Evolutionary conservation across 2,888 invertebrate genomes (phyloP), one percentile per base, ranked within the genome.

Genomic region (Pharmacophagus antenor): DNA sequence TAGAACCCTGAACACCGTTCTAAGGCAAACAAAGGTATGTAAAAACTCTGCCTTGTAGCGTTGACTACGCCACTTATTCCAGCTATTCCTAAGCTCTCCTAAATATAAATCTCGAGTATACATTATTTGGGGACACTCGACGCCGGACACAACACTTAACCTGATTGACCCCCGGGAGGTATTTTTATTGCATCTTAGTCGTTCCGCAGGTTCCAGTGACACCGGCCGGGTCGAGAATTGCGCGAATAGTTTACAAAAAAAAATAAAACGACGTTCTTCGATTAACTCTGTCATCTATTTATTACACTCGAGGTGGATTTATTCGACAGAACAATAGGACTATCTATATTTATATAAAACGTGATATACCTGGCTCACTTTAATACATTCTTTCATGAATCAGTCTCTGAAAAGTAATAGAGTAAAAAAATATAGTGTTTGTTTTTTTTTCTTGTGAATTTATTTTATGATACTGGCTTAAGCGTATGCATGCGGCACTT

Each of bases 151-250:
- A 77, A 82, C 84, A 84, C 84, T 84, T 82, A 82, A 81, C 83
- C 80, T 83, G 84, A 84, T 84, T 85, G 85, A 84, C 84, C 85
- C 81, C 74, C 65, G 72, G 71, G 62, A 70, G 84, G 85, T 83
- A 84, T 84, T 85, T 85, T 84, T 85, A 84, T 85, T 84, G 82
- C 83, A 72, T 79, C 70, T 65, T 69, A 72, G 70, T 67, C 72
- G 63, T 70, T 73, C 73, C 70, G 65, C 72, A 71, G 70, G 74
- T 75, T 74, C 65, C 56, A 53, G 62, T 64, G 61, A 61, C 62
- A 62, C 37, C 60, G 58, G 59, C n/a, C 52, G 56, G 61, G 55
- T 63, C 62, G 61, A 62, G 61, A 58, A 63, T 57, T 55, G 61
- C 62, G 50, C 63, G 48, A 58, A 65, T 59, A 62, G 60, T 59